Evolutionary conservation across 1,140 invertebrate genomes (phyloP).

Genomic region (Cotesia glomerata): DNA sequence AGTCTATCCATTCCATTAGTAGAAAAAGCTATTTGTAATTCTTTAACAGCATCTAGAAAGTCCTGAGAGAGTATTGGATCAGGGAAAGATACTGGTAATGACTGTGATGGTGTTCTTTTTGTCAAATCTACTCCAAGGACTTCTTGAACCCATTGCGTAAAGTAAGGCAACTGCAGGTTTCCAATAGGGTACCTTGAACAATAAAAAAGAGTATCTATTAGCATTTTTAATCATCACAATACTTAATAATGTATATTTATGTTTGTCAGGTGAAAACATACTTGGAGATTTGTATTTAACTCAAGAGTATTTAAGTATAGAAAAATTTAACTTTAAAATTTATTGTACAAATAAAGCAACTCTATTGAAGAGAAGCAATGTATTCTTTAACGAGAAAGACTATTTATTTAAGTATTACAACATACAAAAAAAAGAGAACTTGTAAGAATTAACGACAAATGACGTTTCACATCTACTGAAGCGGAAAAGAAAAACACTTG

Average conservation of each 20-base stretch:
- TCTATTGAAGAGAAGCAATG: not conserved
- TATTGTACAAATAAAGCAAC: too few relatives aligned
- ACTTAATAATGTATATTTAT: too few relatives aligned
- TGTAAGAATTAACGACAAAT: too few relatives aligned
- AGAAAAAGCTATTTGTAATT: slow-evolving; percentile 74
- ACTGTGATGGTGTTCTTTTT: slow-evolving; percentile 55
- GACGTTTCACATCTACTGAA: too few relatives aligned
- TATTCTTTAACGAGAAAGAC: not conserved
- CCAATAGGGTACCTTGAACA: slow-evolving; percentile 81
- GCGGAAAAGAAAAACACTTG: too few relatives aligned
- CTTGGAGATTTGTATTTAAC: too few relatives aligned
- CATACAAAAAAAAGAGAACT: not conserved
- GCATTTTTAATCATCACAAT: not conserved
- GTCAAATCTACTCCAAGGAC: slow-evolving; percentile 73
- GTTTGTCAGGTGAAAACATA: too few relatives aligned
- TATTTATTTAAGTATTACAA: slow-evolving; percentile 17
- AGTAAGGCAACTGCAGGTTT: slow-evolving; percentile 76
- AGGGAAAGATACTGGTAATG: slow-evolving; percentile 65
- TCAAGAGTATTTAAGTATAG: too few relatives aligned
- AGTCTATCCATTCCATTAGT: slow-evolving; percentile 83
- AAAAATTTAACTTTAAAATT: too few relatives aligned
- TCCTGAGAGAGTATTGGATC: slow-evolving; percentile 63
- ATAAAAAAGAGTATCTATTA: not conserved
- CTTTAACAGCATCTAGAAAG: slow-evolving; percentile 70
- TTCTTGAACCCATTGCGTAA: slow-evolving; percentile 81